Evolutionary conservation across 1,140 invertebrate genomes (phyloP).

Genomic region (Ylistrum balloti): DNA sequence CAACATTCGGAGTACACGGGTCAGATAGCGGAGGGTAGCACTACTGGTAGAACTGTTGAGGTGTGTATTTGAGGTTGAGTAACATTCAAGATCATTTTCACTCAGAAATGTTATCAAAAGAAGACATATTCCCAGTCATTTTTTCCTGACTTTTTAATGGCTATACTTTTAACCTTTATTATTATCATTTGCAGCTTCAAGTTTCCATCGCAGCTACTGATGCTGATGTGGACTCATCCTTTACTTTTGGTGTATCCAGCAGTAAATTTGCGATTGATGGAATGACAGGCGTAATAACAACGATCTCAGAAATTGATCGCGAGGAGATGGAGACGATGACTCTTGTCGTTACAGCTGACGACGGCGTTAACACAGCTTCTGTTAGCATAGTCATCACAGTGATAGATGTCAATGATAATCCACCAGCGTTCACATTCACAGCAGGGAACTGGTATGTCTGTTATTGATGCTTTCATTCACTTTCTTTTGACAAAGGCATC

Average conservation of each 20-base stretch:
- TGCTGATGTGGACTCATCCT: neutral
- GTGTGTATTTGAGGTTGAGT: neutral
- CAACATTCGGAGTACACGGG: neutral
- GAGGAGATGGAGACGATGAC: neutral
- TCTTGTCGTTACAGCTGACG: slow-evolving; percentile 90
- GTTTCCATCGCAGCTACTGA: neutral
- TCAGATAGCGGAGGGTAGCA: neutral
- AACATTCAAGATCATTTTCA: neutral
- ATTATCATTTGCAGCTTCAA: too few relatives aligned
- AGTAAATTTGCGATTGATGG: neutral
- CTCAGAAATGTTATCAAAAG: too few relatives aligned
- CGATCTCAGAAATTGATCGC: neutral
- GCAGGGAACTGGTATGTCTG: neutral
- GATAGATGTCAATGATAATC: slow-evolving; percentile 96
- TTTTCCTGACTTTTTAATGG: too few relatives aligned
- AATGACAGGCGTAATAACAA: neutral
- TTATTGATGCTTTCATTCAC: too few relatives aligned
- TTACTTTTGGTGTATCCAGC: neutral
- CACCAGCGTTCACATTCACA: slow-evolving; percentile 94
- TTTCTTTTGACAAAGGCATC: too few relatives aligned
- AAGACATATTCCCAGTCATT: too few relatives aligned
- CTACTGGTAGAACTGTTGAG: neutral
- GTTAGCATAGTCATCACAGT: slow-evolving; percentile 84
- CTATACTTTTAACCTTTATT: too few relatives aligned
- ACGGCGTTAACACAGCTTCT: slow-evolving; percentile 87